These are phyloP conservation scores for Pollenia griseotomentosa DNA, from an alignment of 2,888 invertebrate genomes.

Conservation along the genomic window DNA sequence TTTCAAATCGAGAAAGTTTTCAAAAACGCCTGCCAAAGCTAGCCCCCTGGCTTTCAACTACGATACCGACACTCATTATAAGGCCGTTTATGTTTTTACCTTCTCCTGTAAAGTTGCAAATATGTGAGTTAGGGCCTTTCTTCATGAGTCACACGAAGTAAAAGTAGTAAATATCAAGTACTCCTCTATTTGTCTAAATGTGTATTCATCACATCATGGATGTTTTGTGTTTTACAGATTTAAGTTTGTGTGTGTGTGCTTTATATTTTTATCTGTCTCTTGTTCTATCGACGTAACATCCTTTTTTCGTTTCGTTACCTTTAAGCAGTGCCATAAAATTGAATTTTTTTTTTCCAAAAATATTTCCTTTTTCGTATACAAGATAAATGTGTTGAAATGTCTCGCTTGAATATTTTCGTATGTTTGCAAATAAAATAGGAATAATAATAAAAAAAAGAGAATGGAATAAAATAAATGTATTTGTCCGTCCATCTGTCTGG, in stretches of 20 bases:
- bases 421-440: conserved; percentile 47
- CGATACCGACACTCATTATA: too few relatives aligned
- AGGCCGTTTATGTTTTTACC: too few relatives aligned
- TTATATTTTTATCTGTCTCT: conserved; percentile 29
- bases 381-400: conserved; percentile 73
- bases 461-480: conserved; percentile 66
- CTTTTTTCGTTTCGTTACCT: conserved; percentile 69
- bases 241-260: neutral
- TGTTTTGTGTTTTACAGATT: neutral
- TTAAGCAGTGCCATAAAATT: conserved; percentile 70
- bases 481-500: conserved; percentile 59
- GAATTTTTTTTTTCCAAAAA: conserved; percentile 4
- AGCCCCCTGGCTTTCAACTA: too few relatives aligned
- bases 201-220: neutral
- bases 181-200: conserved; percentile 25
- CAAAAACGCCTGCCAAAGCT: too few relatives aligned
- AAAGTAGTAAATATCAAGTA: neutral
- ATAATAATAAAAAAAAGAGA: conserved; percentile 45
- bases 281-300: conserved; percentile 13
- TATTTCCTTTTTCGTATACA: conserved; percentile 58
- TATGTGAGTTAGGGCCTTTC: too few relatives aligned
- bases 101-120: too few relatives aligned
- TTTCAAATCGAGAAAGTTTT: too few relatives aligned
- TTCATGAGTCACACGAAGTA: too few relatives aligned
- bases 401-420: conserved; percentile 29